Conservation (phyloP, 2,888 invertebrate genomes). For the Serrognathus titanus region DNA sequence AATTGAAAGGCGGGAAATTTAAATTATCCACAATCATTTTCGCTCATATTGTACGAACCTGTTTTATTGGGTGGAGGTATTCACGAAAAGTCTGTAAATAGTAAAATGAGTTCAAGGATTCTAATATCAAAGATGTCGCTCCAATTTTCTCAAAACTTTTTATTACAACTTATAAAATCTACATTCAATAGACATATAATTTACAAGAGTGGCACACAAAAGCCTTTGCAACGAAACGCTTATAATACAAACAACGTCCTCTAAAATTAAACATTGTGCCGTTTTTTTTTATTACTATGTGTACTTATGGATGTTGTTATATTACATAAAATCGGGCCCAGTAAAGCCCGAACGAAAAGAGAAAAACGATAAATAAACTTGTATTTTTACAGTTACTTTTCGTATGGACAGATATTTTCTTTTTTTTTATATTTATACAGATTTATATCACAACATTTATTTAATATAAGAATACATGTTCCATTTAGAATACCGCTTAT, state of each 20-base stretch:
- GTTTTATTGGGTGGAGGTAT: too few relatives aligned
- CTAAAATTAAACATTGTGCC: not conserved
- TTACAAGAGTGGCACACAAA: slow-evolving; percentile 12
- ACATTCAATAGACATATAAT: slow-evolving; percentile 24
- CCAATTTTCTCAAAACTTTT: slow-evolving; percentile 12
- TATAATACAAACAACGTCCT: not conserved
- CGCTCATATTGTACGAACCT: too few relatives aligned
- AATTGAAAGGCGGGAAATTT: too few relatives aligned
- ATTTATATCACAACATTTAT: slow-evolving; percentile 36
- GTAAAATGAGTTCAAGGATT: too few relatives aligned
- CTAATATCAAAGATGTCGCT: not conserved
- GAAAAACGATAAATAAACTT: too few relatives aligned
- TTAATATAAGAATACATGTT: slow-evolving; percentile 34
- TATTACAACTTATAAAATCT: slow-evolving; percentile 40
- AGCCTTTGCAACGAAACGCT: not conserved
- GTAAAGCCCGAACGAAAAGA: too few relatives aligned
- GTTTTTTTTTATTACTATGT: not conserved
- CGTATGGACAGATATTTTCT: not conserved
- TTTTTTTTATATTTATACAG: slow-evolving; percentile 24
- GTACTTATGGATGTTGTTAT: too few relatives aligned
- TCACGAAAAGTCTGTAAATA: too few relatives aligned
- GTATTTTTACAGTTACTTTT: not conserved
- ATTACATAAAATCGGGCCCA: too few relatives aligned
- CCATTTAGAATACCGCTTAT: slow-evolving; percentile 44
- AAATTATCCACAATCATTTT: too few relatives aligned